Conservation (phyloP, 2,888 invertebrate genomes). For the Cataglyphis rosenhaueri region DNA sequence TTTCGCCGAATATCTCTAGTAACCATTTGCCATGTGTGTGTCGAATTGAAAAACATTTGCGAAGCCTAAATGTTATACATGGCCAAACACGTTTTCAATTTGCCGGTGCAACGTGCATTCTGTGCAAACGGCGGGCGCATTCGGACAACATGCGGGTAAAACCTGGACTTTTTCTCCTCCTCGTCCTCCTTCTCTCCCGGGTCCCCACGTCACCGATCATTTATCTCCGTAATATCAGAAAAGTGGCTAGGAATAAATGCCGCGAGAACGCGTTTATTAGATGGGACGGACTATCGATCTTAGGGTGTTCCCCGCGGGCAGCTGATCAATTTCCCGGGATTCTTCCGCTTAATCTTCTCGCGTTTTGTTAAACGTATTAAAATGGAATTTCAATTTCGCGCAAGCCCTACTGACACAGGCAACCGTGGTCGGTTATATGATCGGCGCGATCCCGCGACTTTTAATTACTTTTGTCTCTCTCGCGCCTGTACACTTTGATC, state of each 20-base stretch:
- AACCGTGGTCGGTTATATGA: slow-evolving; percentile 4
- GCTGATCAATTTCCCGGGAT: slow-evolving; percentile 70
- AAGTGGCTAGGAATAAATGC: slow-evolving; percentile 55
- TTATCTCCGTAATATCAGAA: slow-evolving; percentile 54
- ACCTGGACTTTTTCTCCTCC: neutral
- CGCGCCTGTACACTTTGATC: neutral
- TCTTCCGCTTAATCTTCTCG: slow-evolving; percentile 61
- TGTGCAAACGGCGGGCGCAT: slow-evolving; percentile 34
- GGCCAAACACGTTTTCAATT: slow-evolving; percentile 50
- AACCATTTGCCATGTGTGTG: slow-evolving; percentile 11
- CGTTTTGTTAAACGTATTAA: slow-evolving; percentile 66
- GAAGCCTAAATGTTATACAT: slow-evolving; percentile 44
- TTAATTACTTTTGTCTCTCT: slow-evolving; percentile 60
- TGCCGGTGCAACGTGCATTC: slow-evolving; percentile 35
- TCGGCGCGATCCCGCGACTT: slow-evolving; percentile 48
- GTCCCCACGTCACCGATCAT: slow-evolving; percentile 44
- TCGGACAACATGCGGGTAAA: slow-evolving; percentile 19
- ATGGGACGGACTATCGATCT: slow-evolving; percentile 63
- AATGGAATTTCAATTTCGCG: slow-evolving; percentile 68
- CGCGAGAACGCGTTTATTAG: slow-evolving; percentile 55
- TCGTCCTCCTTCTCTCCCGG: too few species aligned
- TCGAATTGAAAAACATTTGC: slow-evolving; percentile 35
- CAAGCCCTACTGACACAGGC: slow-evolving; percentile 40
- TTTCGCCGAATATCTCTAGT: slow-evolving; percentile 1
- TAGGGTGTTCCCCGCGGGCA: slow-evolving; percentile 42